A percentile compares a stretch with the other conserved stretches of the same genome.
phyloP scores from a whole-genome alignment of 1,140 invertebrate species.

The Drepana arcuata region DNA sequence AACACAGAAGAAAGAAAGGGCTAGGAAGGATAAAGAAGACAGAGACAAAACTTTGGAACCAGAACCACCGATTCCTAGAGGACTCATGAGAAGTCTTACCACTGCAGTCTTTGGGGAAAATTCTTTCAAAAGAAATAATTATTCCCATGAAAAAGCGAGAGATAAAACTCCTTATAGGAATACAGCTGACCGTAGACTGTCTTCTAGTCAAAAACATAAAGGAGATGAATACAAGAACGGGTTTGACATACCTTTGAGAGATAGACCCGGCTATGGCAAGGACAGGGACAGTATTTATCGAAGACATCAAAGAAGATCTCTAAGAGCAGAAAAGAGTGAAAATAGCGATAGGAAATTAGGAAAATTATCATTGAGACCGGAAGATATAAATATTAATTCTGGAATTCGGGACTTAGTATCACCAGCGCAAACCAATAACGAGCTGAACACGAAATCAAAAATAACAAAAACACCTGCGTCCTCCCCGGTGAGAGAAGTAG shows the following conservation, averaged over 20 bases:
- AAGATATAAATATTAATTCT: constrained; percentile 62
- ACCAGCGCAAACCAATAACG: constrained; percentile 29
- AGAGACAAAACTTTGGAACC: constrained; percentile 79
- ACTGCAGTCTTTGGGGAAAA: constrained; percentile 78
- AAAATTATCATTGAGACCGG: constrained; percentile 62
- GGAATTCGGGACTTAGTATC: constrained; percentile 53
- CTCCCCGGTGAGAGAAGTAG: constrained; percentile 40
- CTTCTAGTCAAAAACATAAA: constrained; percentile 42
- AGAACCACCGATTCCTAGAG: constrained; percentile 60
- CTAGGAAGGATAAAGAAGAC: constrained; percentile 67
- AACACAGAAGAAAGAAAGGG: constrained; percentile 71
- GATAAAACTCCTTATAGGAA: constrained; percentile 75
- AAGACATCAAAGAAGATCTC: constrained; percentile 56
- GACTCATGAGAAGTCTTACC: constrained; percentile 75
- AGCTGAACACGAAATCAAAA: constrained; percentile 33
- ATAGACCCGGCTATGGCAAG: constrained; percentile 48
- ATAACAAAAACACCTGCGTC: constrained; percentile 51
- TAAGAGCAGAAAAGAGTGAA: constrained; percentile 71
- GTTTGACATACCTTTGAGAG: constrained; percentile 43
- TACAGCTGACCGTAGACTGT: constrained; percentile 44
- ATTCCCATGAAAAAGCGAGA: constrained; percentile 55
- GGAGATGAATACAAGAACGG: constrained; percentile 52
- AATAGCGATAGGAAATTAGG: constrained; percentile 49
- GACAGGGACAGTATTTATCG: constrained; percentile 67
- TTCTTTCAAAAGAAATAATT: constrained; percentile 70